Evolutionary conservation across 2,797 vertebrate species (phyloP).

Genomic region (Onychomys leucogaster): DNA sequence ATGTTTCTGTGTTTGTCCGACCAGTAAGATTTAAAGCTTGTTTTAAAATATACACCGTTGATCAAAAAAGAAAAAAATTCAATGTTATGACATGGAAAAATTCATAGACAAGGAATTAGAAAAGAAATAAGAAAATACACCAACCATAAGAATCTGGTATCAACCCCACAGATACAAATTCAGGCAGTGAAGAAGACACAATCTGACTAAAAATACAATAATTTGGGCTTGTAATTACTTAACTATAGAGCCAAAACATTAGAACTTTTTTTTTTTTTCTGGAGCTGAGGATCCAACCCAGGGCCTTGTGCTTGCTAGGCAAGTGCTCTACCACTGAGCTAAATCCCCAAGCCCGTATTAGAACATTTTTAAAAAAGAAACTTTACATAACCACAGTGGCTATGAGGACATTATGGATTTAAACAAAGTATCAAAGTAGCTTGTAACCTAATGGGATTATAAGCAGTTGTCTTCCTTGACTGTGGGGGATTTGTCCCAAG

Average conservation of each 20-base stretch:
- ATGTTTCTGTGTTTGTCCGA: neutral
- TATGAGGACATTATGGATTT: neutral
- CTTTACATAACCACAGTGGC: neutral
- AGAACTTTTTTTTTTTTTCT: neutral
- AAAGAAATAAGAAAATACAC: neutral
- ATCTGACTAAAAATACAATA: neutral
- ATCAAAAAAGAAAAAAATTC: neutral
- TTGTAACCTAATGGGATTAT: neutral
- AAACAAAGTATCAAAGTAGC: slow-evolving; percentile 1
- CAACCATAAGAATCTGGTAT: slow-evolving; percentile 8
- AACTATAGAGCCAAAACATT: neutral
- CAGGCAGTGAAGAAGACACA: slow-evolving; percentile 3
- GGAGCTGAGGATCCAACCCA: too few species aligned
- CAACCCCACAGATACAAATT: slow-evolving; percentile 32
- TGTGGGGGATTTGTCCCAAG: neutral
- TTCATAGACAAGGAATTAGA: neutral
- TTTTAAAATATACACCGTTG: neutral
- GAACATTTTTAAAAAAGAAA: neutral
- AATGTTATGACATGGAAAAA: neutral
- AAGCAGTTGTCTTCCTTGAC: neutral
- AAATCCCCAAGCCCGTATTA: too few species aligned
- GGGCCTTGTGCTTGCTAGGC: too few species aligned
- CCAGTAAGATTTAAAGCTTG: neutral
- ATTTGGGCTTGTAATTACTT: neutral
- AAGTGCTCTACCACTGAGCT: too few species aligned